A percentile compares a stretch with the other conserved stretches of the same genome.
phyloP scores from a whole-genome alignment of 2,113 vertebrate genomes.

The Bos javanicus region DNA sequence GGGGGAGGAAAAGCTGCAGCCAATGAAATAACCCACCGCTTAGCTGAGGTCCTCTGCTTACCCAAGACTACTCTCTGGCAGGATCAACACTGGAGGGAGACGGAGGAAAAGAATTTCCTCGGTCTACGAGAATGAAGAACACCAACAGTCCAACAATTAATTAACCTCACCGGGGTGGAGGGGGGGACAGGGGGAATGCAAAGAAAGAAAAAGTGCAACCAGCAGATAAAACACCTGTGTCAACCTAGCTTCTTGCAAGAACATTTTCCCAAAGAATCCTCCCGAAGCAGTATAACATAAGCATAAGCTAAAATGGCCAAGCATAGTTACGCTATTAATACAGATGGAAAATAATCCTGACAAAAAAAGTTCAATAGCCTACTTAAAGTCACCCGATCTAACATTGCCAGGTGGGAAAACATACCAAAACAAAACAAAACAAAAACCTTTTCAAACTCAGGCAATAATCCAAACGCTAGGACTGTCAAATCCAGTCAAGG shows the following conservation, averaged over 20 bases:
- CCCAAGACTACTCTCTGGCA: background rate
- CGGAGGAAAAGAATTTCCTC: background rate
- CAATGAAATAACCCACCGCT: background rate
- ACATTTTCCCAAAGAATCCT: background rate
- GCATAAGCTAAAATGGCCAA: background rate
- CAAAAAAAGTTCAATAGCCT: background rate
- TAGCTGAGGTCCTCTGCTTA: background rate
- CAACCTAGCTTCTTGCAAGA: background rate
- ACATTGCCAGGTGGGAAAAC: background rate
- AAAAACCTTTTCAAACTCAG: background rate
- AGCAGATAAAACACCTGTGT: background rate
- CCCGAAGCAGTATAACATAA: background rate
- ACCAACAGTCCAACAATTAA: background rate
- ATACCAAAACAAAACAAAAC: accelerated
- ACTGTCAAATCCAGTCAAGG: background rate
- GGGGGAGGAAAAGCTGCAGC: background rate
- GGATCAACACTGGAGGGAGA: background rate
- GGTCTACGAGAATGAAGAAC: background rate
- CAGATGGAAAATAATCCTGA: background rate
- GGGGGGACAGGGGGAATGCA: background rate
- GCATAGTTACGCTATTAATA: background rate
- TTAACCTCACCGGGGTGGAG: background rate
- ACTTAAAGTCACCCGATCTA: background rate
- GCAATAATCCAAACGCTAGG: background rate
- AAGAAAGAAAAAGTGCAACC: background rate